phyloP scores from a whole-genome alignment of 2,888 invertebrate species.

The Onthophagus sagittarius region DNA sequence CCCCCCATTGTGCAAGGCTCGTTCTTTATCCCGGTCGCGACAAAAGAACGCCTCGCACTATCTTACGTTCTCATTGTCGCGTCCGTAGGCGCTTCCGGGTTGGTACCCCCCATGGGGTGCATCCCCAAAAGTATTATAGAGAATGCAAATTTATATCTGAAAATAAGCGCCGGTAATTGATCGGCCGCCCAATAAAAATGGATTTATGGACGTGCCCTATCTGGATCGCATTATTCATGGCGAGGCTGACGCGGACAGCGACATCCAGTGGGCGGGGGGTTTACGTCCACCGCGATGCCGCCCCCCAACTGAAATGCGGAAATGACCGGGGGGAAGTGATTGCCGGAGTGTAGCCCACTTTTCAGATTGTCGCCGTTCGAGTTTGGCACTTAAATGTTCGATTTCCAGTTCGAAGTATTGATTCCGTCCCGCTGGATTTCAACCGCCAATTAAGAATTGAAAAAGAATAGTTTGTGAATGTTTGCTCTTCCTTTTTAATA shows the following conservation, averaged over 20 bases:
- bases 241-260: constrained; percentile 38
- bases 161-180: constrained; percentile 35
- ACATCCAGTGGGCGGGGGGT: constrained; percentile 38
- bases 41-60: constrained; percentile 18
- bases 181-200: constrained; percentile 38
- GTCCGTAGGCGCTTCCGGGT: constrained; percentile 6
- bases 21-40: constrained; percentile 11
- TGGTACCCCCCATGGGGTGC: constrained; percentile 9
- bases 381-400: constrained; percentile 17
- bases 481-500: neutral
- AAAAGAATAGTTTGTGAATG: neutral
- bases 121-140: constrained; percentile 5
- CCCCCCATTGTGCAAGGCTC: constrained; percentile 5
- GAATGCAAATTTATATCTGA: constrained; percentile 25
- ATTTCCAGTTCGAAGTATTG: neutral
- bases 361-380: neutral
- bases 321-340: neutral
- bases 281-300: constrained; percentile 16
- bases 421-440: neutral
- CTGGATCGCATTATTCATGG: constrained; percentile 41
- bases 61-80: constrained; percentile 13
- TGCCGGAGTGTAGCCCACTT: neutral
- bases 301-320: constrained; percentile 2
- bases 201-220: constrained; percentile 40
- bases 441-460: neutral